Evolutionary conservation across 2,113 vertebrate species (phyloP), one percentile per base, ranked within the genome.

Genomic region (Dicrurus megarhynchus): DNA sequence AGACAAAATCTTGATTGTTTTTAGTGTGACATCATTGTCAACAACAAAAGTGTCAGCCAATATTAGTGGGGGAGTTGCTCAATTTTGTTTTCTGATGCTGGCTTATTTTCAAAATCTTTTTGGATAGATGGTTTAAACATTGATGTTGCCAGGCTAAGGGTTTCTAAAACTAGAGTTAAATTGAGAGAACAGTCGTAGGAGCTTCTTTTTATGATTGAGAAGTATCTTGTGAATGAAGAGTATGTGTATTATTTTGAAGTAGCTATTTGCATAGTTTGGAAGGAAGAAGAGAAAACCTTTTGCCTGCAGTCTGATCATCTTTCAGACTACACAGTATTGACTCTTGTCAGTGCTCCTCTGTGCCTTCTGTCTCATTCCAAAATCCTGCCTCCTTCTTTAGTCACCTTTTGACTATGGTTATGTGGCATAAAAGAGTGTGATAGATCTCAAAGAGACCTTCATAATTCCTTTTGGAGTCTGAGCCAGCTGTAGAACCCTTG

Each of bases 401-500:
- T 92, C 57, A 63, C 71, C 46, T 78, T 83, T 84, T 87, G 76
- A n/a, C 69, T 84, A 10, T 57, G 53, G 35, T 57, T 86, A 41
- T 33, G 41, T 88, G 90, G 56, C 44, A 46, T 28, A 42, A 89
- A 86, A 80, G n/a, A 67, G 30, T 49, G 42, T 84, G 67, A 41
- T 49, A 91, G 46, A 81, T 83, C 64, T 91, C 74, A 47, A 53
- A 92, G 89, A 91, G 60, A 50, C 46, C n/a, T 93, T 92, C 24
- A 7, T 82, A 73, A 84, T 92, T 95, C 81, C 42, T 94, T 97
- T 90, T 91, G 70, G 71, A 88, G 71, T 80, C 56, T 90, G 59
- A 94, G 84, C 30, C 70, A 80, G 46, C 41, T 80, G 41, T 69
- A 90, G 69, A 95, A 47, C 39, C 41, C 39, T 87, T 67, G 50